These are phyloP conservation scores for Piezodorus guildinii DNA, from an alignment of 1,140 invertebrate species.

Conservation along the genomic window DNA sequence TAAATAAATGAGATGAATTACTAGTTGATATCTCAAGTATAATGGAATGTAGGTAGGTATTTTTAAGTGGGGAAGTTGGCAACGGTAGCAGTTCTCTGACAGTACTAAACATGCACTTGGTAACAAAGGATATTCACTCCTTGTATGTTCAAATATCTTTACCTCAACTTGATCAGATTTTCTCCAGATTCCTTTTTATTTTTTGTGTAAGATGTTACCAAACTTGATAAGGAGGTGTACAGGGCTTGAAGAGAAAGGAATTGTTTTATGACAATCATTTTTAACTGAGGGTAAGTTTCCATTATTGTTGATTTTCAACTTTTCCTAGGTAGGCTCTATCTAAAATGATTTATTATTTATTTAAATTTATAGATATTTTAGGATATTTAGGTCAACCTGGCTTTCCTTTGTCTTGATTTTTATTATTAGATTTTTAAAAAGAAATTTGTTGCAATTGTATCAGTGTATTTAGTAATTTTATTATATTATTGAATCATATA, in stretches of 20 bases:
- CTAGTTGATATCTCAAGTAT: not conserved
- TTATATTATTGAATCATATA: too few species aligned
- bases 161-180: not conserved
- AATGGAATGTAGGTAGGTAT: not conserved
- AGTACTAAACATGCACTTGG: slow-evolving; percentile 16
- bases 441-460: too few species aligned
- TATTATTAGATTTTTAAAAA: too few species aligned
- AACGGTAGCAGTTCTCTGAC: not conserved
- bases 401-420: too few species aligned
- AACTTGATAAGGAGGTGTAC: not conserved
- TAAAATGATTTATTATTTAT: too few species aligned
- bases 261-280: slow-evolving; percentile 16
- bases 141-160: not conserved
- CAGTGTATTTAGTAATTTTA: too few species aligned
- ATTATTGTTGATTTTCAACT: not conserved
- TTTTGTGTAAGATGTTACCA: slow-evolving; percentile 12
- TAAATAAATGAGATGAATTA: not conserved
- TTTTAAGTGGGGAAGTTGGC: not conserved
- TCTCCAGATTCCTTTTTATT: not conserved
- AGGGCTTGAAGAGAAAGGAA: not conserved
- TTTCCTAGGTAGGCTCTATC: not conserved
- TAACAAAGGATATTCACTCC: slow-evolving; percentile 4
- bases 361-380: too few species aligned
- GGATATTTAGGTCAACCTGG: too few species aligned
- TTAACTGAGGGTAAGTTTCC: not conserved